These are phyloP conservation scores for Antedon mediterranea DNA, from an alignment of 53 echinoderm and acorn worm genomes.

Conservation along the genomic window DNA sequence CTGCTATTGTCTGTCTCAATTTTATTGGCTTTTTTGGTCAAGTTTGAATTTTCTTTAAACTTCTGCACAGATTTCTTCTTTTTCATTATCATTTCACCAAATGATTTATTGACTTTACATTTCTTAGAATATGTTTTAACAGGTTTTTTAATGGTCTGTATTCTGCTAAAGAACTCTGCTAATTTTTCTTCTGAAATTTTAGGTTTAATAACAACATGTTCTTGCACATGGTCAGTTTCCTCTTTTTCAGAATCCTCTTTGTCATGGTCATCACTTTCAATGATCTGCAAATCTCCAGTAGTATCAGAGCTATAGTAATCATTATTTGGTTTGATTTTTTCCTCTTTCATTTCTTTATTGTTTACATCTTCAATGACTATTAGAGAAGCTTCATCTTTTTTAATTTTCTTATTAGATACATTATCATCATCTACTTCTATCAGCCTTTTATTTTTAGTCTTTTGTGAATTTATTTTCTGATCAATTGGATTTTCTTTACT, in stretches of 20 bases:
- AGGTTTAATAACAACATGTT: constrained; percentile 6
- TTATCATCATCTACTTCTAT: background rate
- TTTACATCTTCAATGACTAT: background rate
- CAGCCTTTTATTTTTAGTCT: background rate
- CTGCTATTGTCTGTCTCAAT: background rate
- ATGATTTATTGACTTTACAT: background rate
- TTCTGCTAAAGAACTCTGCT: constrained; percentile 35
- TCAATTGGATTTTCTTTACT: background rate
- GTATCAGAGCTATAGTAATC: background rate
- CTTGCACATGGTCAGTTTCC: background rate
- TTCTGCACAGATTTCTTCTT: too few relatives aligned
- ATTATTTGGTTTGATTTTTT: background rate
- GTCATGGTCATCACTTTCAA: background rate
- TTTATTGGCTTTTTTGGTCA: background rate
- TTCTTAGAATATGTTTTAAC: background rate
- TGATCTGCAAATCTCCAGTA: too few relatives aligned
- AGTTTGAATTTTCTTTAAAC: background rate
- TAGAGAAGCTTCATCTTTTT: background rate
- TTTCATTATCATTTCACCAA: background rate
- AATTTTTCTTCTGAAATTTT: constrained; percentile 45
- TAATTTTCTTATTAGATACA: background rate
- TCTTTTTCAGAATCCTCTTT: too few relatives aligned
- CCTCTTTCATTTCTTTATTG: background rate
- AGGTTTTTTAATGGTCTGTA: too few relatives aligned
- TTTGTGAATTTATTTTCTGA: background rate